Evolutionary conservation across 2,888 invertebrate genomes (phyloP), one percentile per base, ranked within the genome.

Genomic region (Leptinotarsa tumamoca): DNA sequence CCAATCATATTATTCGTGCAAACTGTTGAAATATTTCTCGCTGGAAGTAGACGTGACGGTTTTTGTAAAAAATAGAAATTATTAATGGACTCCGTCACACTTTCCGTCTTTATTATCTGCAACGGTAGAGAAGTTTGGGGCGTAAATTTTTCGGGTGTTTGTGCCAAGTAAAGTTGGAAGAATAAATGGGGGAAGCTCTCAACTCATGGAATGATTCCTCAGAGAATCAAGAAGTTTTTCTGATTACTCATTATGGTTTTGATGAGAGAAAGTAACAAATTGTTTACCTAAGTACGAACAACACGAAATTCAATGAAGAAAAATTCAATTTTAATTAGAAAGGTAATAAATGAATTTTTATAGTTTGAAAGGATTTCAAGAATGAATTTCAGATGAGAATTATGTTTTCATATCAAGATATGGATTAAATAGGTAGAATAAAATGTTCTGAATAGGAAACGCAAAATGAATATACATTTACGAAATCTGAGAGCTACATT

Each of bases 21-120:
- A 27, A 61, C 61, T 61, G 61, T 61, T 61, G 61, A 61, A 61
- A 61, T 61, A 61, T 61, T 61, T 27, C 61, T 61, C 13, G 13
- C 61, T 61, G 61, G 61, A 61, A 27, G 61, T 61, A 61, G 61
- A 61, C 61, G 61, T 61, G 61, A 61, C 23, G 27, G 61, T 61
- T 61, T 61, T 61, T 61, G 61, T 61, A 27, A 27, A 61, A 61
- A 61, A 61, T 61, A 61, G 13, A 23, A 61, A 61, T 61, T 61
- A 61, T 61, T 61, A 61, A 61, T 61, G 61, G 61, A 61, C 61
- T 61, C 61, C 27, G 61, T 27, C 61, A 61, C 61, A 61, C 61
- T 61, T 61, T 61, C 61, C 14, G 61, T 61, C 61, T 61, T 61
- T 61, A 61, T 61, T 61, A 61, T 61, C 61, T 61, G 23, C 61